phyloP scores from a whole-genome alignment of 2,113 vertebrate genomes.

The Acinonyx jubatus region DNA sequence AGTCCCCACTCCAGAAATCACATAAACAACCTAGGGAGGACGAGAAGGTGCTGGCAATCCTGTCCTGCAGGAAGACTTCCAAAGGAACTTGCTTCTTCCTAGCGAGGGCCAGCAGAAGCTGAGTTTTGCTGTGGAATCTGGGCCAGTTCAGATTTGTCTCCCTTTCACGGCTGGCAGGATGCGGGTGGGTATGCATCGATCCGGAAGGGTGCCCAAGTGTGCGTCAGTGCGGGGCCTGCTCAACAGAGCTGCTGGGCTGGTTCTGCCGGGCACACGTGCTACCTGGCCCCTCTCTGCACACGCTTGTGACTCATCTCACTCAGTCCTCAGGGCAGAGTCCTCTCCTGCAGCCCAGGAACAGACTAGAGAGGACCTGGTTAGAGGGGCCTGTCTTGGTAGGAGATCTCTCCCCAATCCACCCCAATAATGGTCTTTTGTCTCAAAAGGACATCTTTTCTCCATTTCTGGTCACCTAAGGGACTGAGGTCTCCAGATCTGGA shows the following conservation, averaged over 20 bases:
- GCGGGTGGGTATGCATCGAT: constrained; percentile 5
- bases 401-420: not conserved
- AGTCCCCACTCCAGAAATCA: not conserved
- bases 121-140: not conserved
- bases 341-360: not conserved
- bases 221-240: constrained; percentile 2
- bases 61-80: not conserved
- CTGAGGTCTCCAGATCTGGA: not conserved
- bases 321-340: not conserved
- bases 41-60: not conserved
- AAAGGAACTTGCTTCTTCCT: not conserved
- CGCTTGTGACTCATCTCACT: constrained; percentile 42
- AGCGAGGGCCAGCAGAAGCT: not conserved
- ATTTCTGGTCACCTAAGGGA: not conserved
- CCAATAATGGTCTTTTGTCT: not conserved
- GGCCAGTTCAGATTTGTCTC: not conserved
- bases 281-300: not conserved
- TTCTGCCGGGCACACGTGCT: constrained; percentile 29
- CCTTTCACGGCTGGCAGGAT: not conserved
- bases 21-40: not conserved
- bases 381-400: not conserved
- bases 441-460: not conserved
- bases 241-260: constrained; percentile 59
- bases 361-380: not conserved
- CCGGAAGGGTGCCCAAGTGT: constrained; percentile 46